Base-by-base conservation (phyloP, 2,113 vertebrate species). In the Polypterus bichir region DNA sequence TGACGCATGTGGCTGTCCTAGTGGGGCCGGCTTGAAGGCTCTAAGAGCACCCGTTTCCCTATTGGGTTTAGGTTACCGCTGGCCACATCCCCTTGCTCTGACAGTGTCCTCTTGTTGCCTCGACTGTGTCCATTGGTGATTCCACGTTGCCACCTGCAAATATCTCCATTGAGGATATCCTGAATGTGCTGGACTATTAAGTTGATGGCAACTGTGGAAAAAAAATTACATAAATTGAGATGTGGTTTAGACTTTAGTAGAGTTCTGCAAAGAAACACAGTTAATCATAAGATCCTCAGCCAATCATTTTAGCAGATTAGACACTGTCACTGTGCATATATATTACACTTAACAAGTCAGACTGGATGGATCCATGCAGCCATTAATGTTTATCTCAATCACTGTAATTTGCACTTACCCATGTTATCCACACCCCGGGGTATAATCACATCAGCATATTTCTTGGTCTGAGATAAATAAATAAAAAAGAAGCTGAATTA, bases 101-200 rank as follows among this genome's bases (percentile, higher is more conserved):
- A 76, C 60, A 88, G 76, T 0, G 81, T 76, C 65, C 94, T 83
- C 71, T 97, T 98, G 70, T 81, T 80, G 9, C 70, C 75, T 9
- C 86, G 88, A 1, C 52, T 27, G 1, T 91, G 82, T 6, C 88
- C 79, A 0, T 87, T 91, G 11, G 82, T 2, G 0, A 83, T 71
- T 0, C 79, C 85, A 0, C 92, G 87, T 67, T 97, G 93, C 89
- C 94, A 94, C 66, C 90, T 97, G 78, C 94, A 95, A 78, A 97
- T 81, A 73, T 96, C 94, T 0, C 93, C 94, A 0, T 80, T 98
- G 1, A 97, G 84, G 62, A 98, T 98, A 79, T 99, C 96, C 59
- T 98, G 96, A 54, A 99, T 99, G 82, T 99, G 94, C 79, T 99
- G 96, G 58, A 99, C 96, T 0, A 99, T 99, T 59, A 98, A 86